These are phyloP conservation scores for Listrodromus nycthemerus DNA, from an alignment of 2,888 invertebrate genomes.

Conservation along the genomic window DNA sequence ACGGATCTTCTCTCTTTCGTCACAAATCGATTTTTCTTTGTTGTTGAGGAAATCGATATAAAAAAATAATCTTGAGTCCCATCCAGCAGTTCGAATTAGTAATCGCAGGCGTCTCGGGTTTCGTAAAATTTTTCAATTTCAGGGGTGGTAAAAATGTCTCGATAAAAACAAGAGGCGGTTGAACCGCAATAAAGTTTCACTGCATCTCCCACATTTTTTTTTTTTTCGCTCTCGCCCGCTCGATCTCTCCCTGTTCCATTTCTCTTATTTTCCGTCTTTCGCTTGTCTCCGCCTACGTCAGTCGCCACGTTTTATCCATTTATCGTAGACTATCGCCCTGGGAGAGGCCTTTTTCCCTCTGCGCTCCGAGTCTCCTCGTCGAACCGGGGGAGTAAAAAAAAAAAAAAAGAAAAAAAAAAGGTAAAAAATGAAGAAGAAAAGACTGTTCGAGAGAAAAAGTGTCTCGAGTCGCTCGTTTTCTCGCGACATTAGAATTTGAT, in stretches of 20 bases:
- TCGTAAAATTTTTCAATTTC: neutral
- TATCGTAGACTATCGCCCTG: constrained; percentile 68
- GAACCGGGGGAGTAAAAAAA: constrained; percentile 23
- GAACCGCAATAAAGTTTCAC: constrained; percentile 31
- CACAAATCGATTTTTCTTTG: too few relatives aligned
- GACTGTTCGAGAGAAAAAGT: constrained; percentile 29
- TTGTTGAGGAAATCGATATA: neutral
- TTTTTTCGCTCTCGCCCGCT: neutral
- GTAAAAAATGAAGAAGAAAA: constrained; percentile 12
- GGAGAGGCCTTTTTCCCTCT: constrained; percentile 28
- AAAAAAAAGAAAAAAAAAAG: constrained; percentile 2
- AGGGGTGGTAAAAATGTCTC: neutral
- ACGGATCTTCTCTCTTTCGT: neutral
- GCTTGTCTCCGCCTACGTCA: constrained; percentile 48
- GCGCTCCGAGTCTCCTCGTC: constrained; percentile 6
- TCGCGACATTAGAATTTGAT: constrained; percentile 70
- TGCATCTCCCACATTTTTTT: neutral
- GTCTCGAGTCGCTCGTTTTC: constrained; percentile 47
- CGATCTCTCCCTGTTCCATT: constrained; percentile 5
- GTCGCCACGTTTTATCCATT: constrained; percentile 72
- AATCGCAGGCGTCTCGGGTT: neutral
- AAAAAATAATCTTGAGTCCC: neutral
- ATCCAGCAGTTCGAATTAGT: neutral
- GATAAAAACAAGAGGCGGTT: constrained; percentile 30
- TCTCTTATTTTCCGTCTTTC: constrained; percentile 31